phyloP scores from a whole-genome alignment of 1,140 invertebrate genomes.

The Lordiphosa stackelbergi region DNA sequence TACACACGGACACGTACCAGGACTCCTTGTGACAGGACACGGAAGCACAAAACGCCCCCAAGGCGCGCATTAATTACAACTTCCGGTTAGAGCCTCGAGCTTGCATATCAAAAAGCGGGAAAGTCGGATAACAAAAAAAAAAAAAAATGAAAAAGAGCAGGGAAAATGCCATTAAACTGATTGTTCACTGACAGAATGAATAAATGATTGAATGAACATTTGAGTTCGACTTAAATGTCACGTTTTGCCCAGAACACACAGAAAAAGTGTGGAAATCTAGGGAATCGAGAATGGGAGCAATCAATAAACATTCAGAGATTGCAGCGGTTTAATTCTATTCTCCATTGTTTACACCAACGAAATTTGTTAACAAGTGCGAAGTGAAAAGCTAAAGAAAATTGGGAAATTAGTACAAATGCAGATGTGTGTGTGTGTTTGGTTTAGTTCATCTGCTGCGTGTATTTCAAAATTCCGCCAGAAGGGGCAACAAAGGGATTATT shows the following conservation, averaged over 20 bases:
- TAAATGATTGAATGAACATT: conserved; percentile 50
- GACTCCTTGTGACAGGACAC: conserved; percentile 27
- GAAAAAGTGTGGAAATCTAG: conserved; percentile 19
- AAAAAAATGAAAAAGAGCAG: conserved; percentile 16
- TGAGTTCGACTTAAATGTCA: conserved; percentile 63
- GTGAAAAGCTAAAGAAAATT: conserved; percentile 41
- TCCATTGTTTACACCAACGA: background rate
- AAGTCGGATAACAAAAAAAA: conserved; percentile 41
- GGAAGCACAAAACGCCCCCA: conserved; percentile 54
- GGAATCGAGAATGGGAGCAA: conserved; percentile 35
- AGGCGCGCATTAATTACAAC: conserved; percentile 71
- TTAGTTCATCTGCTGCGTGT: conserved; percentile 2
- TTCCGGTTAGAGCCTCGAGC: conserved; percentile 46
- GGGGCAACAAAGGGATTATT: conserved; percentile 63
- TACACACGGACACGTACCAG: conserved; percentile 40
- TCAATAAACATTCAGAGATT: conserved; percentile 49
- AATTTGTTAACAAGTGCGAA: conserved; percentile 72
- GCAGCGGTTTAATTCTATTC: conserved; percentile 26
- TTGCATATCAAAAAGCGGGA: conserved; percentile 19
- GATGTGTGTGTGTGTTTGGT: conserved; percentile 1
- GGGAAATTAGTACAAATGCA: conserved; percentile 36
- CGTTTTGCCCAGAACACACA: conserved; percentile 31
- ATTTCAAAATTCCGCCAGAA: conserved; percentile 55
- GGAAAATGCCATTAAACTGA: conserved; percentile 50
- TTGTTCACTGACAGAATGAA: conserved; percentile 55